Conservation (phyloP, 2,888 invertebrate species). For the Amphimallon solstitiale region DNA sequence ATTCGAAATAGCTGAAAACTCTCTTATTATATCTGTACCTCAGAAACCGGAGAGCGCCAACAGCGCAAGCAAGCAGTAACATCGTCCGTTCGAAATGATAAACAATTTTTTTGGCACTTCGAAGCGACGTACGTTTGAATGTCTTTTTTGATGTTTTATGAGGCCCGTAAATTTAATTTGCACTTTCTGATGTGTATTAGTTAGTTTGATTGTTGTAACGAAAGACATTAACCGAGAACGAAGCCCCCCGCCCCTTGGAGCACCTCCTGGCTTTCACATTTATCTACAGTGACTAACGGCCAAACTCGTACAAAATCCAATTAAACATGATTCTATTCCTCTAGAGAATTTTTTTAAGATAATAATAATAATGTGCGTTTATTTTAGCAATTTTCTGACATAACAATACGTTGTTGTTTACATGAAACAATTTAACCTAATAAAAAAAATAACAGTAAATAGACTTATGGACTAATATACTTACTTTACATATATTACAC, state of each 20-base stretch:
- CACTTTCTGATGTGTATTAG: slow-evolving; percentile 32
- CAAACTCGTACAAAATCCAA: too few relatives aligned
- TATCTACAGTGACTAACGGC: too few relatives aligned
- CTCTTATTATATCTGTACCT: neutral
- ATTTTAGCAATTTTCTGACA: too few relatives aligned
- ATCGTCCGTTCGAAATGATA: slow-evolving; percentile 17
- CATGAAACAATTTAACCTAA: too few relatives aligned
- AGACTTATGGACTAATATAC: too few relatives aligned
- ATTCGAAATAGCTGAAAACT: neutral
- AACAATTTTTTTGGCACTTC: slow-evolving; percentile 27
- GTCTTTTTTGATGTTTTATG: slow-evolving; percentile 24
- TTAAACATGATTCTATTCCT: too few relatives aligned
- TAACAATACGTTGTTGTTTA: too few relatives aligned
- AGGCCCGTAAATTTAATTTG: slow-evolving; percentile 31
- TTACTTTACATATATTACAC: too few relatives aligned
- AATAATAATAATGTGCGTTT: too few relatives aligned
- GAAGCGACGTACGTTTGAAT: slow-evolving; percentile 20
- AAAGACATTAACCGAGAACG: slow-evolving; percentile 26
- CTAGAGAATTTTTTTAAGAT: too few relatives aligned
- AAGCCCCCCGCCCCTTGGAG: neutral
- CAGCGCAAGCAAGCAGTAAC: neutral
- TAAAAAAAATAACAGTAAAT: too few relatives aligned
- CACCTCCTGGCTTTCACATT: neutral
- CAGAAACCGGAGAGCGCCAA: neutral
- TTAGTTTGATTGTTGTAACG: slow-evolving; percentile 32